Base-by-base conservation (phyloP, 2,113 vertebrate species). In the Procavia capensis region DNA sequence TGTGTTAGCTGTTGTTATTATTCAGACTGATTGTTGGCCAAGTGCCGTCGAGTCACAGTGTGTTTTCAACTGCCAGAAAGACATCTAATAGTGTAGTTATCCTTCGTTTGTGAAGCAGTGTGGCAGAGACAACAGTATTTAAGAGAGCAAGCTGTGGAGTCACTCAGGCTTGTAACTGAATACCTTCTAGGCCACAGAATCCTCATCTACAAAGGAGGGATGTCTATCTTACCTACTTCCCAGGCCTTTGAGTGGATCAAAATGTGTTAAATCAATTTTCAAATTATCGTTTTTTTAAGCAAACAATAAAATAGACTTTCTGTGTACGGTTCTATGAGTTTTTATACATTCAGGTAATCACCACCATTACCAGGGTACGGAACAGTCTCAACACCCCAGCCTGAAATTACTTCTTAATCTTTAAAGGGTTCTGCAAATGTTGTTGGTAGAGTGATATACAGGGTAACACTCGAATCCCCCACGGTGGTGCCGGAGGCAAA, bases 391-490 rank as follows among this genome's bases (percentile, higher is more conserved):
- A 25, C 16, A 5, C 36, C 31, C 16, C 47, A 43, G 11, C 3
- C 10, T 41, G 80, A 34, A 70, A 92, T 2, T n/a, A 70, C 36
- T 70, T n/a, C 63, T n/a, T 36, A 19, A 45, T 63, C 34, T 59
- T 88, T 72, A 31, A 78, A 27, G 34, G 2, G 27, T n/a, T 76
- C 64, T 31, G 20, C 43, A 29, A 34, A 81, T 24, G 54, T 68
- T 43, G 5, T 22, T 0, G 3, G 43, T 45, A 7, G 9, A 45
- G 63, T 19, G 34, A 57, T 27, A 39, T 39, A 2, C 0, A 0
- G 13, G 41, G n/a, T 10, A 20, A 85, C 24, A 34, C 34, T 29
- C 27, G 79, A 7, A 31, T 47, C 79, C 61, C 74, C 36, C 36
- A 11, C 59, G 31, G 13, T 17, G 82, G 29, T 5, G 4, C 4